phyloP scores from a whole-genome alignment of 1,140 invertebrate species.

The Conus ventricosus region DNA sequence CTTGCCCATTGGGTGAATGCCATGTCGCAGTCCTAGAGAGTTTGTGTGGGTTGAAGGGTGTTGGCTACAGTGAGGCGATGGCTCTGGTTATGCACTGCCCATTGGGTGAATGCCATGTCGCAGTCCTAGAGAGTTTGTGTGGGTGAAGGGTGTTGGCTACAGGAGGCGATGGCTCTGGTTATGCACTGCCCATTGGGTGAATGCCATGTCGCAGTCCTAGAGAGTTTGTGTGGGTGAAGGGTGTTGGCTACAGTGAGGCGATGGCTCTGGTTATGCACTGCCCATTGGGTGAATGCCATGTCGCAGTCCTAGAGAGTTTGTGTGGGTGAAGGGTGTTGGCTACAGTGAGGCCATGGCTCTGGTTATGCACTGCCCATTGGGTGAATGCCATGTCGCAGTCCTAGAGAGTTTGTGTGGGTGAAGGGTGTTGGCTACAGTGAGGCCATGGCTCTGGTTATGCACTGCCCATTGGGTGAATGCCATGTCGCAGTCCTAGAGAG shows the following conservation, averaged over 20 bases:
- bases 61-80: not conserved
- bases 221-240: slow-evolving; percentile 7
- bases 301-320: slow-evolving; percentile 1
- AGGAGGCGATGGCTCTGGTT: not conserved
- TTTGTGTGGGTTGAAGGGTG: slow-evolving; percentile 1
- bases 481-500: not conserved
- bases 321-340: not conserved
- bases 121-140: slow-evolving; percentile 8
- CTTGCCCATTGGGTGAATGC: not conserved
- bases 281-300: not conserved
- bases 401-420: slow-evolving; percentile 11
- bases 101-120: not conserved
- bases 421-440: not conserved
- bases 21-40: not conserved
- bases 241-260: not conserved
- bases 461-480: not conserved
- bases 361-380: no score
- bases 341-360: not conserved
- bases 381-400: not conserved
- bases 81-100: not conserved
- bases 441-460: not conserved
- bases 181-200: not conserved
- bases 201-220: not conserved
- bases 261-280: no score
- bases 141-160: not conserved